A percentile compares a stretch with the other conserved stretches of the same genome.
Conservation (phyloP, 1,140 invertebrate genomes). For the Drosophila pectinifera region DNA sequence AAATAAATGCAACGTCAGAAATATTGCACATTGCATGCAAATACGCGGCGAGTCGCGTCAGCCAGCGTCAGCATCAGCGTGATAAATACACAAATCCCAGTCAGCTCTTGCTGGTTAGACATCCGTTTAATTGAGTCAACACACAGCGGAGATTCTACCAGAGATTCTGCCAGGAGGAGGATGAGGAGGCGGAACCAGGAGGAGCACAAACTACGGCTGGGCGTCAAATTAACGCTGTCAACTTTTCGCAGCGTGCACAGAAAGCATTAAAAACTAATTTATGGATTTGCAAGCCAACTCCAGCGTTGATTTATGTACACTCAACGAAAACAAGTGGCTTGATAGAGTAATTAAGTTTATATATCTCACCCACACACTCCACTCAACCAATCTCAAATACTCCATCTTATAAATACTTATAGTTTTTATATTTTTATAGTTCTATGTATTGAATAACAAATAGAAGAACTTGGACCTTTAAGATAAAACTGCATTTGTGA, state of each 20-base stretch:
- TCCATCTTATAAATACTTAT: too few relatives aligned
- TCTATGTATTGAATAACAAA: too few relatives aligned
- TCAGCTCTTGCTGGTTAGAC: conserved; percentile 58
- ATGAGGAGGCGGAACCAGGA: too few relatives aligned
- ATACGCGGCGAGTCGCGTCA: conserved; percentile 49
- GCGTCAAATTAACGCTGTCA: conserved; percentile 68
- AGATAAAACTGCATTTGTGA: too few relatives aligned
- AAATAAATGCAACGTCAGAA: conserved; percentile 78
- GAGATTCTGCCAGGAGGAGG: conserved; percentile 1
- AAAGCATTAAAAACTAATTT: conserved; percentile 81
- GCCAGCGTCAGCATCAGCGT: conserved; percentile 14
- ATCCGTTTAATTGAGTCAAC: conserved; percentile 79
- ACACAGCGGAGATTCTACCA: conserved; percentile 29
- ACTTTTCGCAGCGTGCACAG: conserved; percentile 46
- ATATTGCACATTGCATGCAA: conserved; percentile 75
- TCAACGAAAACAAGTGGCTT: conserved; percentile 8
- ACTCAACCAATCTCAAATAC: too few relatives aligned
- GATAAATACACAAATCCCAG: conserved; percentile 76
- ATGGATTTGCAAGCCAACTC: conserved; percentile 76
- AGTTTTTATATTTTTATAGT: too few relatives aligned
- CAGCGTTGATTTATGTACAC: conserved; percentile 72
- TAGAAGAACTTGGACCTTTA: too few relatives aligned
- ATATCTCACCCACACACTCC: too few relatives aligned
- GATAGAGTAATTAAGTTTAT: too few relatives aligned
- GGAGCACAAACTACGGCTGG: neutral